Evolutionary conservation across 2,113 vertebrate species (phyloP), one percentile per base, ranked within the genome.

Genomic region (Synchiropus splendidus): DNA sequence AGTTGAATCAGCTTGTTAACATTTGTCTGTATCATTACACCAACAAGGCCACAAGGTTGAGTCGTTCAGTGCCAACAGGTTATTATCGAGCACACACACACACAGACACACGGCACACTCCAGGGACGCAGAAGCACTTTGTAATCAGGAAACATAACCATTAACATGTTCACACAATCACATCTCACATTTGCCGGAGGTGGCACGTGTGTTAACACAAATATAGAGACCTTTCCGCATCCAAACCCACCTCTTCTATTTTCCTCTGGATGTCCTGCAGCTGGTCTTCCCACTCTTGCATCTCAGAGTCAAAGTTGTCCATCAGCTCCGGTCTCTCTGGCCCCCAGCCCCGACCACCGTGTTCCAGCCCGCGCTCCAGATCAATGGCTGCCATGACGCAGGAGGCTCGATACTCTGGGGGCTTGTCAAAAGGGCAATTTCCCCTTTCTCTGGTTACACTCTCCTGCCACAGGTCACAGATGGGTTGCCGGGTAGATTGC

Each of bases 201-300:
- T n/a, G 21, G 8, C 21, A 27, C 8, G 21, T 27, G 21, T 8
- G 9, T 36, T 12, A 12, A 27, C 18, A 21, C 11, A 2, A 4
- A 8, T 37, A 17, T 9, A 10, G n/a, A 15, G 9, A 4, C n/a
- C 21, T 2, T 32, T 32, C 6, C 15, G 33, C 11, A n/a, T 18
- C 9, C 6, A 11, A 12, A 2, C 49, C 50, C 81, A 96, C 95
- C 91, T 97, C 90, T 80, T 99, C 95, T 14, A 99, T 97, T 79
- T 97, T 92, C 72, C 57, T 90, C 80, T 98, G 94, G 82, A 99
- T 93, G 65, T 93, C 85, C 62, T 91, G 92, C 78, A 96, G 90
- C 32, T 98, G 92, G 62, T 90, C 88, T 80, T 99, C 94, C 95
- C 94, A 99, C 67, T 97, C 92, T 63, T 91, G 90, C 72, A 96